Conservation (phyloP, 1,140 invertebrate species). For the Bacillus rossius region DNA sequence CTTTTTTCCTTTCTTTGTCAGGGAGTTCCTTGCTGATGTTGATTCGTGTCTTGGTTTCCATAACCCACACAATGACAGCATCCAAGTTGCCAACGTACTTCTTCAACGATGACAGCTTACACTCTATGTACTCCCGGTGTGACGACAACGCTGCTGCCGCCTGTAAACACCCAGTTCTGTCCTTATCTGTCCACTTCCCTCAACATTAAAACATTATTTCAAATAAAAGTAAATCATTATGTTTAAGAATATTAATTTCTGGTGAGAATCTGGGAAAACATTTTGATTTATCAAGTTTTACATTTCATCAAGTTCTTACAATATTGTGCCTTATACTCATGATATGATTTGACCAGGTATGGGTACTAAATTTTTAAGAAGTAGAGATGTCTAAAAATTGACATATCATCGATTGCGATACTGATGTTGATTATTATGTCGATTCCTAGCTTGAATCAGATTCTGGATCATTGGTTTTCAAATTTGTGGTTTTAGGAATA, state of each 20-base stretch:
- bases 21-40: slow-evolving; percentile 45
- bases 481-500: too few species aligned
- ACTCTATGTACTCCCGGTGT: slow-evolving; percentile 52
- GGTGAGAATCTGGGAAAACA: background rate
- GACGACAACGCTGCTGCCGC: slow-evolving; percentile 34
- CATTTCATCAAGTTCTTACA: background rate
- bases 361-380: too few species aligned
- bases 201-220: too few species aligned
- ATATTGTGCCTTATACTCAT: too few species aligned
- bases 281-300: background rate
- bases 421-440: too few species aligned
- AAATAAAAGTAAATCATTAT: too few species aligned
- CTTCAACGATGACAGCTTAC: slow-evolving; percentile 52
- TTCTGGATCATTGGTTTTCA: too few species aligned
- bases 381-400: too few species aligned
- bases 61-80: slow-evolving; percentile 49
- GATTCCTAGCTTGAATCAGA: too few species aligned
- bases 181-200: too few species aligned
- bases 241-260: background rate
- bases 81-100: slow-evolving; percentile 54
- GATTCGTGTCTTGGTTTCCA: slow-evolving; percentile 46
- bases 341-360: too few species aligned
- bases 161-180: slow-evolving; percentile 19
- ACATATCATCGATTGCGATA: too few species aligned
- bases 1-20: slow-evolving; percentile 45